Base-by-base conservation (phyloP, 2,113 vertebrate species). In the Hypomesus transpacificus region DNA sequence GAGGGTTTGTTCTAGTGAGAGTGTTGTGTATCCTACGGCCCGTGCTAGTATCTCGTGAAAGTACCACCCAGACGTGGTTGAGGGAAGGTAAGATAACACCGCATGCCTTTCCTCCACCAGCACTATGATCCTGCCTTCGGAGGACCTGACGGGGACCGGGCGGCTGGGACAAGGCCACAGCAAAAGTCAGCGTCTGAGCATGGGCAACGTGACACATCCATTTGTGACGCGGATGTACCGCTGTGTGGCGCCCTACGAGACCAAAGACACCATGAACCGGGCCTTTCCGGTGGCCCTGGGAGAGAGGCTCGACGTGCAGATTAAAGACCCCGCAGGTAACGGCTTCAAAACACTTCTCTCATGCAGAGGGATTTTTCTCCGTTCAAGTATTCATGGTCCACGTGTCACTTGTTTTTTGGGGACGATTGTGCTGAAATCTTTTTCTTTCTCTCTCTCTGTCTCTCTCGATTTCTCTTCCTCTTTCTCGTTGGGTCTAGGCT, bases 241-340 rank as follows among this genome's bases (percentile, higher is more conserved):
- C 1, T 96, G 94, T 14, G 56, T 97, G 0, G 93, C 92, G 0
- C 58, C 90, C 3, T 97, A 94, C 3, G 89, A 92, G 75, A 95
- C 95, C 4, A 94, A 92, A 69, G 96, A 99, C 73, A 91, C 85
- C 0, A 93, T 88, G 78, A 95, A 94, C 76, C 86, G 80, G 5
- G 71, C 88, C 0, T 98, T 98, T 79, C 87, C 87, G 0, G 90
- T 88, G 0, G 24, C 18, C 16, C 70, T 86, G 73, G 83, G 88
- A 39, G 94, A 98, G 68, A 87, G 79, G 1, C 77, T 98, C 20
- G 94, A 95, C 0, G 94, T 98, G n/a, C 83, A 98, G 2, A 92
- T 97, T 72, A 95, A 92, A 82, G 94, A 98, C 76, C 90, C 91
- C 71, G 91, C 91, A 28, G 97, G 97, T 96, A 46, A 46, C 5